These are phyloP conservation scores for Periophthalmus magnuspinnatus DNA, from an alignment of 2,797 vertebrate genomes.

Conservation along the genomic window DNA sequence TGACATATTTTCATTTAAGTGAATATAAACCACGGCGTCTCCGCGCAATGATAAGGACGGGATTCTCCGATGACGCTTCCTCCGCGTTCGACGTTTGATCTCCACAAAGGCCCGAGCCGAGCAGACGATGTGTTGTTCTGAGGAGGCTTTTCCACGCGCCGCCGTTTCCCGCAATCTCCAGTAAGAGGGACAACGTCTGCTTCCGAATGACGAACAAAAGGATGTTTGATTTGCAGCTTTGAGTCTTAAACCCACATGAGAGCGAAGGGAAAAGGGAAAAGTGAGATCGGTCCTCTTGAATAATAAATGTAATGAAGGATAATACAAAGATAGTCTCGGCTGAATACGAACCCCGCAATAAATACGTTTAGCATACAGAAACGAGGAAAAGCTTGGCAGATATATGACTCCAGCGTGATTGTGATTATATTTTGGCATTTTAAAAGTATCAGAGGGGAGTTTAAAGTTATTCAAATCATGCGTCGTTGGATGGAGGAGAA, in stretches of 20 bases:
- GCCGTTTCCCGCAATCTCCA: constrained; percentile 62
- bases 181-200: constrained; percentile 59
- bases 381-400: neutral
- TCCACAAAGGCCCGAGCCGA: constrained; percentile 63
- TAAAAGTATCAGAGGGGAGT: no score
- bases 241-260: constrained; percentile 54
- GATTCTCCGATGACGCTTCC: constrained; percentile 55
- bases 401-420: no score
- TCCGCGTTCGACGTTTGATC: constrained; percentile 74
- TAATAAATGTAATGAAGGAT: constrained; percentile 55
- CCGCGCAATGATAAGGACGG: constrained; percentile 51
- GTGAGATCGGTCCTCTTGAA: constrained; percentile 47
- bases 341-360: constrained; percentile 16
- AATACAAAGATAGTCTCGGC: constrained; percentile 18
- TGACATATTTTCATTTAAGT: constrained; percentile 49
- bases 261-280: constrained; percentile 35
- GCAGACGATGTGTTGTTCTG: constrained; percentile 62
- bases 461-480: neutral
- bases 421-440: no score
- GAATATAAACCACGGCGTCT: constrained; percentile 45
- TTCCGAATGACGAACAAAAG: constrained; percentile 65
- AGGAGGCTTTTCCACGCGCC: constrained; percentile 63
- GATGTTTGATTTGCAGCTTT: constrained; percentile 54
- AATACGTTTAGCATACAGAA: constrained; percentile 14
- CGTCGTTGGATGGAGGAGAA: neutral